Evolutionary conservation across 2,113 vertebrate species (phyloP), one percentile per base, ranked within the genome.

Genomic region (Copsychus sechellarum): DNA sequence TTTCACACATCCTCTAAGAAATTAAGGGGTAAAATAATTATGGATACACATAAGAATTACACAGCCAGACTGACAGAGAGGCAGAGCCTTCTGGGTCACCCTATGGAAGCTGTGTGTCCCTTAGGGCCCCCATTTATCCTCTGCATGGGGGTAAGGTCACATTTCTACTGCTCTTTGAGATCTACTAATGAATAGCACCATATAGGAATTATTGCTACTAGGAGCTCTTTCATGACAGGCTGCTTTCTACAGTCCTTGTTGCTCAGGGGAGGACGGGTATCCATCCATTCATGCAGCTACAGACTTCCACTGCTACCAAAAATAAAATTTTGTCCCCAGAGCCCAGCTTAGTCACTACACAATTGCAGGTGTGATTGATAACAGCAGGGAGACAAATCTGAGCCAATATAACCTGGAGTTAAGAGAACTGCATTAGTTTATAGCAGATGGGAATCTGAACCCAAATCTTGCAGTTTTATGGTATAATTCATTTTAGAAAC

Each of bases 281-380:
- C 83, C 86, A 85, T 47, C 82, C 62, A 86, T 65, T 69, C 89
- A 48, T 21, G 57, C 51, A 36, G 36, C 62, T 45, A 7, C 57
- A 57, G 2, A 1, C 54, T 83, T 92, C 53, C 61, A 45, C 64
- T 40, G 82, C 71, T 88, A 62, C 88, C 78, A 73, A 85, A 96
- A 95, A 90, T 87, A 87, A 74, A 92, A 53, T 57, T 93, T 36
- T 76, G 77, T 43, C 80, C 71, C 65, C 26, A 26, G 29, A 95
- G 66, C 71, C 33, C 76, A 53, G 64, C 64, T 78, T 26, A 81
- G 79, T 53, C 71, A n/a, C 79, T 48, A 23, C 43, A 78, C 88
- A 90, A 48, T 25, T 62, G 71, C 62, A 94, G 81, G 81, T 93
- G 54, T 36, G 51, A 94, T 62, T 67, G 86, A 85, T 77, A 90